These are phyloP conservation scores for Mystacides longicornis DNA, from an alignment of 2,888 invertebrate genomes.

Conservation along the genomic window DNA sequence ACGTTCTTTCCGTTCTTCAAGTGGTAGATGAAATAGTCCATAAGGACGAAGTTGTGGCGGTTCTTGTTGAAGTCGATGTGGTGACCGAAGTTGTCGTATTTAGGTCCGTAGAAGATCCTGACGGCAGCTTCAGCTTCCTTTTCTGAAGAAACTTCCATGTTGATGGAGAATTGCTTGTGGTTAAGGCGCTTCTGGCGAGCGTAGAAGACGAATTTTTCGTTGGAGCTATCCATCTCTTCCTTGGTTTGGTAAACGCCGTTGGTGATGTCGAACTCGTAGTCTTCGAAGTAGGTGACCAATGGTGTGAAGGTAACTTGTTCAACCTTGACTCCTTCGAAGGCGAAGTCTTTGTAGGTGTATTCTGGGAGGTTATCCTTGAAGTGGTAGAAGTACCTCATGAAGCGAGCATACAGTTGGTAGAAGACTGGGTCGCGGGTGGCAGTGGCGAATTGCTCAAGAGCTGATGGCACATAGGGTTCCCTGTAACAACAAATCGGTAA, in stretches of 20 bases:
- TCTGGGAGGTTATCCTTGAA: constrained; percentile 52
- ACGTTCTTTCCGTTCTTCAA: constrained; percentile 56
- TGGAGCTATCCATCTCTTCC: constrained; percentile 36
- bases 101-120: constrained; percentile 63
- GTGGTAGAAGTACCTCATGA: constrained; percentile 49
- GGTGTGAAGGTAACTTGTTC: constrained; percentile 54
- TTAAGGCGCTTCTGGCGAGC: constrained; percentile 63
- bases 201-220: constrained; percentile 42
- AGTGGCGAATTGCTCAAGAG: constrained; percentile 56
- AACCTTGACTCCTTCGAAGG: constrained; percentile 54
- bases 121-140: constrained; percentile 50
- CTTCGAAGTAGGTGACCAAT: constrained; percentile 58
- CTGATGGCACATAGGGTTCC: constrained; percentile 46
- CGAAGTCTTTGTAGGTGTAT: constrained; percentile 51
- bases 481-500: constrained; percentile 33
- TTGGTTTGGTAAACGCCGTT: constrained; percentile 41
- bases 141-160: constrained; percentile 53
- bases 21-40: constrained; percentile 53
- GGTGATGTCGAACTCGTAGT: constrained; percentile 54
- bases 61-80: constrained; percentile 46
- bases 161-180: constrained; percentile 59
- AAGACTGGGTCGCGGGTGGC: constrained; percentile 64
- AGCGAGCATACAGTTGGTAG: constrained; percentile 59
- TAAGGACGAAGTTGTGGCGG: constrained; percentile 52
- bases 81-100: constrained; percentile 52